Base-by-base conservation (phyloP, 2,113 vertebrate genomes). In the Mystacornis crossleyi region DNA sequence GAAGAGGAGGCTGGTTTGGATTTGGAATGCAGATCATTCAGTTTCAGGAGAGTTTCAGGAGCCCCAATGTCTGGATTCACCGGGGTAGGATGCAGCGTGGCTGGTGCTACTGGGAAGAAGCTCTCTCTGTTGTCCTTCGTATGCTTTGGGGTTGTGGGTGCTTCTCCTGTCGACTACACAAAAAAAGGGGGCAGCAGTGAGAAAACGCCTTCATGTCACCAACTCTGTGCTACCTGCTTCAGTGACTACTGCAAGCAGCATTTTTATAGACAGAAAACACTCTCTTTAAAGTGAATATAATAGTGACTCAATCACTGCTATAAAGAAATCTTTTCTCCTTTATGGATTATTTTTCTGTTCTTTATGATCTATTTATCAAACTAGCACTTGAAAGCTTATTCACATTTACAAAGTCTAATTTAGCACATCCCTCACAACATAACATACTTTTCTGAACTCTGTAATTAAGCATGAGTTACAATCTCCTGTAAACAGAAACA, bases 81-180 rank as follows among this genome's bases (percentile, higher is more conserved):
- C 5, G 98, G 80, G 23, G 91, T 66, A 42, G 97, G 62, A 26
- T 97, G 98, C 62, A 53, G 98, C 4, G 21, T 97, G 12, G 98
- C 96, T 69, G 98, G 95, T 6, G 97, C 93, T 16, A 97, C 84
- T 7, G 99, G 98, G 94, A 99, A 99, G 97, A 99, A 99, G 95
- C 98, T 92, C 94, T 99, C 99, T 61, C 98, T 96, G 95, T 98
- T 98, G 77, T 99, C 99, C 97, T 99, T 99, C 9, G 96, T 97
- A 90, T 98, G 98, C 93, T 99, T 99, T 42, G 99, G 99, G 23
- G 99, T 99, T 75, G 98, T 99, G 12, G 99, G 99, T 2, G 98
- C 95, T 72, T 99, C 99, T 80, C 98, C 98, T 8, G 98, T 96
- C 36, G 97, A 95, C 99, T 99, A 96, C 53, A 86, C 12, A 5